These are phyloP conservation scores for Galaxias olidus DNA, from an alignment of 2,797 vertebrate species.

Conservation along the genomic window DNA sequence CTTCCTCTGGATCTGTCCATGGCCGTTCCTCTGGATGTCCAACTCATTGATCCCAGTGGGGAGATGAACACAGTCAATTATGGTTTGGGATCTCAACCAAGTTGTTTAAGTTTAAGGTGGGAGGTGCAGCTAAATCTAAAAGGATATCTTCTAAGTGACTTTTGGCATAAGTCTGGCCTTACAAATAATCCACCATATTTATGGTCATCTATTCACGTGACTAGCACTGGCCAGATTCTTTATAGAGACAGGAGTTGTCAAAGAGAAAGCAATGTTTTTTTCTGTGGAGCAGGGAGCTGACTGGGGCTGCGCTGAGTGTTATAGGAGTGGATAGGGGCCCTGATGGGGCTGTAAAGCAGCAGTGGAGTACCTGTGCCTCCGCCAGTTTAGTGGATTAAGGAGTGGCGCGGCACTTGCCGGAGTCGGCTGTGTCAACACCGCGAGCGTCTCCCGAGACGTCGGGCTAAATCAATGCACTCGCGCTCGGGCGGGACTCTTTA, in stretches of 20 bases:
- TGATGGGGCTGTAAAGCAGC: conserved; percentile 61
- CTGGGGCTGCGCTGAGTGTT: conserved; percentile 44
- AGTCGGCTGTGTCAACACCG: conserved; percentile 76
- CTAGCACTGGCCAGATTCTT: no score
- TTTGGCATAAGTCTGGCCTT: no score
- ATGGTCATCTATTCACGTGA: no score
- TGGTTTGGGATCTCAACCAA: not conserved
- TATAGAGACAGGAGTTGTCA: conserved; percentile 45
- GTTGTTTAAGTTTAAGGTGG: conserved; percentile 33
- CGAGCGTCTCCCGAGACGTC: conserved; percentile 66
- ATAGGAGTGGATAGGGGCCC: conserved; percentile 41
- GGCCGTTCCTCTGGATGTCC: conserved; percentile 28
- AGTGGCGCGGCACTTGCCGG: conserved; percentile 69
- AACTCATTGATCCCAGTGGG: not conserved
- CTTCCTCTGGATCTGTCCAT: conserved; percentile 23
- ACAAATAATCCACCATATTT: no score
- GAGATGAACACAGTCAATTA: conserved; percentile 26
- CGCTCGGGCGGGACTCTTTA: conserved; percentile 63
- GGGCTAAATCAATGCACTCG: conserved; percentile 75
- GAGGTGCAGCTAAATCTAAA: conserved; percentile 39
- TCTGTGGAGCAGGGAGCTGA: conserved; percentile 54
- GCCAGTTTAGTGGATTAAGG: conserved; percentile 76
- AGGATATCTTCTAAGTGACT: conserved; percentile 13
- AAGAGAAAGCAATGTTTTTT: conserved; percentile 68
- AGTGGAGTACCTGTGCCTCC: conserved; percentile 56